These are phyloP conservation scores for Ethmia dodecea DNA, from an alignment of 2,888 invertebrate genomes.

Conservation along the genomic window DNA sequence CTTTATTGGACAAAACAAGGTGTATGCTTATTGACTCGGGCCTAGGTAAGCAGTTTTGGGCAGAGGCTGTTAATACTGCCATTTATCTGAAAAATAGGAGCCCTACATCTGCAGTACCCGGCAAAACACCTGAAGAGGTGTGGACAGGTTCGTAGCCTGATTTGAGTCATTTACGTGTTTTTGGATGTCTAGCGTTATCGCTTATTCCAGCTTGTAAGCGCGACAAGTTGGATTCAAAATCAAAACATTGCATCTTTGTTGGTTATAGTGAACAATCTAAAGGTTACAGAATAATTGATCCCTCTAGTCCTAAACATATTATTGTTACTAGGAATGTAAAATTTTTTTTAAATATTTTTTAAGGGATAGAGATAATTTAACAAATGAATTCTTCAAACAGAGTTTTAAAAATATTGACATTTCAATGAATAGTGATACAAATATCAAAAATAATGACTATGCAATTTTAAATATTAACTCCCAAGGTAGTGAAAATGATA, in stretches of 20 bases:
- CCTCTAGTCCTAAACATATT: slow-evolving; percentile 2
- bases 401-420: background rate
- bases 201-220: background rate
- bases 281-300: background rate
- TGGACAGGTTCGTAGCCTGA: slow-evolving; percentile 4
- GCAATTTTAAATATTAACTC: background rate
- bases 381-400: background rate
- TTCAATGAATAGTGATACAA: background rate
- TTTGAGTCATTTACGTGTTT: slow-evolving; percentile 7
- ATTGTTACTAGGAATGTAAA: slow-evolving; percentile 4
- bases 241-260: slow-evolving; percentile 4
- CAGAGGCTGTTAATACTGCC: slow-evolving; percentile 13
- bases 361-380: background rate
- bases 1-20: slow-evolving; percentile 5
- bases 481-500: background rate
- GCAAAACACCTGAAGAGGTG: slow-evolving; percentile 8
- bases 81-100: slow-evolving; percentile 11
- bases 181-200: slow-evolving; percentile 5
- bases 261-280: slow-evolving; percentile 3
- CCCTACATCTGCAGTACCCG: slow-evolving; percentile 5
- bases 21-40: slow-evolving; percentile 9
- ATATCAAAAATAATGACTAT: background rate
- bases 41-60: slow-evolving; percentile 12
- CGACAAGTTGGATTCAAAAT: slow-evolving; percentile 1
- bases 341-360: background rate